Conservation (phyloP, 2,888 invertebrate species). For the Cephalotes varians region DNA sequence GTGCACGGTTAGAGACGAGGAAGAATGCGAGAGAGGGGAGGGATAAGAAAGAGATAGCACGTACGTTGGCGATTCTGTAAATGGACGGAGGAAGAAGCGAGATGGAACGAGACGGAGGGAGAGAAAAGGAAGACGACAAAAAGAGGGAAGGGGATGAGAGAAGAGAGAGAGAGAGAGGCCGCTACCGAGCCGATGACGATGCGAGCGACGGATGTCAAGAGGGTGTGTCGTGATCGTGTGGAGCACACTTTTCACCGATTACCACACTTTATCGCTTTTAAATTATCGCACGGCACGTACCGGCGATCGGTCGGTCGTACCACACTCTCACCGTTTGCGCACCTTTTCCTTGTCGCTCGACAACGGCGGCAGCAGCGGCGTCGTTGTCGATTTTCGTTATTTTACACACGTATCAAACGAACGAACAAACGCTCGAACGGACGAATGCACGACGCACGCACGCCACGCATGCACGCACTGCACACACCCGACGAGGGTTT, state of each 20-base stretch:
- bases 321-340: constrained; percentile 56
- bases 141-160: constrained; percentile 48
- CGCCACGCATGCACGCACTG: constrained; percentile 33
- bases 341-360: constrained; percentile 55
- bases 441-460: background rate
- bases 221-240: constrained; percentile 77
- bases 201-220: constrained; percentile 79
- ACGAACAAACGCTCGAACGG: background rate
- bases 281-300: constrained; percentile 20
- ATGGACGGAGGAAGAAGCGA: constrained; percentile 41
- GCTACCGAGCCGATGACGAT: constrained; percentile 71
- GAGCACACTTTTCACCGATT: constrained; percentile 46
- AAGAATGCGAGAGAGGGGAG: constrained; percentile 53
- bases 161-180: constrained; percentile 9
- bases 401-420: background rate
- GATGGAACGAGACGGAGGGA: background rate
- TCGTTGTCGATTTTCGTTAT: constrained; percentile 9
- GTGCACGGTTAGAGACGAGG: constrained; percentile 28
- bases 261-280: background rate
- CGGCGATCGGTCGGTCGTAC: constrained; percentile 45
- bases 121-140: constrained; percentile 40
- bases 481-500: constrained; percentile 11
- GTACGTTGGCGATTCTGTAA: constrained; percentile 61
- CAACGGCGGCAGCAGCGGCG: constrained; percentile 26
- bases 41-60: constrained; percentile 40